These are phyloP conservation scores for pig (Sus scrofa) DNA, from an alignment of 2,113 vertebrate species.

Conservation along the genomic window T2T-Sscrofa CM000817.6:34262501-34263000, in stretches of 20 bases:
- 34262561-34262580: not conserved
- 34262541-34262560: rapidly evolving
- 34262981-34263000: too few species aligned
- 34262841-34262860: not conserved
- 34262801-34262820: not conserved
- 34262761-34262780: rapidly evolving
- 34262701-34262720: not conserved
- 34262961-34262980: too few species aligned
- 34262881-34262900: not conserved
- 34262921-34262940: too few species aligned
- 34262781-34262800: not conserved
- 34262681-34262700: not conserved
- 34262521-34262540: rapidly evolving
- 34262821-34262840: rapidly evolving
- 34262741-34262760: not conserved
- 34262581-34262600: rapidly evolving
- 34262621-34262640: not conserved
- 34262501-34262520: not conserved
- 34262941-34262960: too few species aligned
- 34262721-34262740: not conserved
- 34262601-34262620: not conserved
- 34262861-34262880: not conserved
- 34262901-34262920: too few species aligned
- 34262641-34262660: not conserved
- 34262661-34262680: not conserved